Base-by-base conservation (phyloP, 2,888 invertebrate species). In the Peribatodes rhomboidaria region DNA sequence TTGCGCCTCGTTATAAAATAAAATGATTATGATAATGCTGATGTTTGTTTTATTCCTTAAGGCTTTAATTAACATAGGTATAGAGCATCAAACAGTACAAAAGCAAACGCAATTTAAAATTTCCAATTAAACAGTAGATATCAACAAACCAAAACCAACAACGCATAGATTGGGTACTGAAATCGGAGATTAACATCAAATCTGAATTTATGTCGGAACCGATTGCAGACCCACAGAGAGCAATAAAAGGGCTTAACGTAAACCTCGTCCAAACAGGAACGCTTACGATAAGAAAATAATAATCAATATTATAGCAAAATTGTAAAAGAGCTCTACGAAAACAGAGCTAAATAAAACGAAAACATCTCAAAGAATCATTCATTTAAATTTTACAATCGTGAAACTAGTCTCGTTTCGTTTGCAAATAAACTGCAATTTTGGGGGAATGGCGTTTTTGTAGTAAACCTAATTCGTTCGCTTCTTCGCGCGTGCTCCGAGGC, bases 181-280 rank as follows among this genome's bases (percentile, higher is more conserved):
- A 37, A 55, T 59, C 14, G 13, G 6, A 31, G 14, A 52, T 61
- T 16, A 60, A 50, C 55, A 62, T 22, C 41, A 39, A 65, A 68
- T 59, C 74, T 79, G 79, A 86, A 86, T 84, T 81, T 78, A 76
- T 80, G 78, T 70, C 72, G 65, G 69, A 73, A 73, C 69, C 70
- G 76, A 79, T 80, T 79, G 73, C 77, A 73, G 73, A 82, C 71
- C 77, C 75, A 70, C 74, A 76, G 77, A 80, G 74, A 18, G 79
- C 78, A 81, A 86, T 87, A 87, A 86, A 87, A 83, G 76, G 76
- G 82, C 75, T 86, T 79, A 81, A 75, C 74, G 74, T 82, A 82
- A n/a, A 81, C 81, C 80, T 82, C 83, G 81, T 81, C 78, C 82
- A 84, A 87, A 86, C 86, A 84, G 70, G 73, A 75, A 75, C 74